Evolutionary conservation across 2,797 vertebrate species (phyloP), one percentile per base, ranked within the genome.

Genomic region (Alectoris magna): DNA sequence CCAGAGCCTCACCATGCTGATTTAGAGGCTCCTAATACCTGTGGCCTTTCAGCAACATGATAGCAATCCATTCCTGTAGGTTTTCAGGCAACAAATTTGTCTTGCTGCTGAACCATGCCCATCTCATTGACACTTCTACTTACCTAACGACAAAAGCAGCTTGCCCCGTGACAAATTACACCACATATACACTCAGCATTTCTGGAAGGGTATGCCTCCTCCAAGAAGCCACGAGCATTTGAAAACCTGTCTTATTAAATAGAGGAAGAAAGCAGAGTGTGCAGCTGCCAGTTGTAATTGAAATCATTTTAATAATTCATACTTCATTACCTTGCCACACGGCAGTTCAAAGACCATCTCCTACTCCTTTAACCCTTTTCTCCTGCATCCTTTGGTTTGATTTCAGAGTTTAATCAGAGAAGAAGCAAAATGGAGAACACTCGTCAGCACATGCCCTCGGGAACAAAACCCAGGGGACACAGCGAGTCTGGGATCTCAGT

Each of bases 251-350:
- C 88, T 87, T 93, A 78, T 83, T 72, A 63, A 85, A 59, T n/a
- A 38, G 18, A 87, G 63, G 70, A 91, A 84, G 51, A 88, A 86
- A 92, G 76, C 59, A 0, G 59, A 55, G 56, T 70, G 44, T 70
- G 91, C 19, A 70, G 70, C 92, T 95, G 93, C 84, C 94, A 84
- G 89, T 93, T 94, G 85, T 93, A 93, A 96, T 95, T 95, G 92
- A 95, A 94, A 93, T 94, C 0, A 92, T 91, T 95, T 96, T 95
- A 96, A 95, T 96, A 96, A 96, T 95, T 95, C 95, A 95, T 93
- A 91, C 92, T 87, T 96, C 93, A 92, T 96, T 96, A 95, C 89
- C 94, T 95, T 94, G 75, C 89, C 93, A 91, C 94, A 93, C 93
- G 89, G 83, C 87, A 90, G 93, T 91, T 96, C 96, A 95, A 96